Evolutionary conservation across 1,140 invertebrate species (phyloP).

Genomic region (Battus philenor): DNA sequence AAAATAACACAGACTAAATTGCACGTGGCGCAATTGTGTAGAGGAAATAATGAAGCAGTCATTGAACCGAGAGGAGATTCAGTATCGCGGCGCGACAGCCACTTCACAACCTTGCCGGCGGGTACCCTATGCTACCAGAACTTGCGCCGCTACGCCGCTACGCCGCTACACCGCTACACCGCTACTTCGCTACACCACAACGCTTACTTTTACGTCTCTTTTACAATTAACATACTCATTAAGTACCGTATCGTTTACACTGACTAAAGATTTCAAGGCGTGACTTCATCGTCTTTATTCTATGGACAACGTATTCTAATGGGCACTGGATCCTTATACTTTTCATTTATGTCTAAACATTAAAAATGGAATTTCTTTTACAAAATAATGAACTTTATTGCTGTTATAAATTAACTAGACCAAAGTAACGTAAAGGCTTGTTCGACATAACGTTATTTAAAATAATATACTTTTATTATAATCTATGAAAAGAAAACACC

Average conservation of each 20-base stretch:
- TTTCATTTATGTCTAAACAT: constrained; percentile 53
- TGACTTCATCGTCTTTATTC: constrained; percentile 65
- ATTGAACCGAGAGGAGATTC: constrained; percentile 70
- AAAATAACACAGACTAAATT: constrained; percentile 74
- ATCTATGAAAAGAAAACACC: constrained; percentile 51
- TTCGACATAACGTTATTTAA: constrained; percentile 48
- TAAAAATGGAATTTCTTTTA: constrained; percentile 62
- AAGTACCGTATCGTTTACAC: constrained; percentile 70
- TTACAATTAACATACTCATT: constrained; percentile 53
- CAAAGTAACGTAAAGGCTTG: constrained; percentile 45
- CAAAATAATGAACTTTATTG: constrained; percentile 69
- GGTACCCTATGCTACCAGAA: no score
- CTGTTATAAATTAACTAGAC: constrained; percentile 68
- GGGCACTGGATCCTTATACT: constrained; percentile 69
- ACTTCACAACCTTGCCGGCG: constrained; percentile 52
- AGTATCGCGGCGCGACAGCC: constrained; percentile 40
- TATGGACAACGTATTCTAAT: constrained; percentile 70
- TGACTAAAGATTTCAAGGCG: constrained; percentile 72
- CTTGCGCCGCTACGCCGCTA: constrained; percentile 18
- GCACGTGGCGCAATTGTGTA: constrained; percentile 70
- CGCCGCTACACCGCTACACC: no score
- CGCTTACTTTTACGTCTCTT: constrained; percentile 52
- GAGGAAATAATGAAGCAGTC: constrained; percentile 64
- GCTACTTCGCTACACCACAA: constrained; percentile 56
- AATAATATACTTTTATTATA: constrained; percentile 43